Base-by-base conservation (phyloP, 2,888 invertebrate species). In the Pachycephus smyrnensis region DNA sequence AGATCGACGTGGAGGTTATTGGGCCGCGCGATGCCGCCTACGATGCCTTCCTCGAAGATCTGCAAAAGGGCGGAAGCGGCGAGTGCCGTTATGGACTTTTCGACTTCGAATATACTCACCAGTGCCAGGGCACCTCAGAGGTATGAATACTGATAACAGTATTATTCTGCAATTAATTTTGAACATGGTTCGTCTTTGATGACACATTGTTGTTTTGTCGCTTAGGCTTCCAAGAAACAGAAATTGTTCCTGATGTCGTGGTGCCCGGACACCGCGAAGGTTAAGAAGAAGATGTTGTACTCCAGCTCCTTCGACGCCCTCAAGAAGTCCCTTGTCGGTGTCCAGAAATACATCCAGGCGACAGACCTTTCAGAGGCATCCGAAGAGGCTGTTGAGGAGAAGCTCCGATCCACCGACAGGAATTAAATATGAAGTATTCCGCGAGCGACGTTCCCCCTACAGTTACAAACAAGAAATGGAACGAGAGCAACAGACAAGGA, bases 11-110 rank as follows among this genome's bases (percentile, higher is more conserved):
- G 79, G 98, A 98, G 93, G 96, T 96, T 77, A 96, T 98, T 89
- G 98, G 97, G 90, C 95, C 95, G 85, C 95, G 98, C 86, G 96
- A 97, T 91, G 96, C 97, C 78, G 96, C 97, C 90, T 99, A 99
- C 92, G 97, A 98, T 89, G 95, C 96, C 91, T 99, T 99, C 94
- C 95, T 99, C 87, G 96, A 96, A 90, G 97, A 98, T 92, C 94
- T 99, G 92, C 97, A 99, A 93, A 94, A 94, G 91, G 97, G 96
- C 80, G 98, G 98, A 86, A 96, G 96, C 83, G 97, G 96, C 77
- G 98, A 99, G 93, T 99, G 99, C 94, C 97, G 99, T 93, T 99
- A 99, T 93, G 99, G 98, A 83, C 95, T 98, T 77, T 99, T 97
- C 92, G 99, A 99, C 93, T 99, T 99, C 91, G 98, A 98, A 93